Base-by-base conservation (phyloP, 2,797 vertebrate genomes). In the Podarcis siculus region DNA sequence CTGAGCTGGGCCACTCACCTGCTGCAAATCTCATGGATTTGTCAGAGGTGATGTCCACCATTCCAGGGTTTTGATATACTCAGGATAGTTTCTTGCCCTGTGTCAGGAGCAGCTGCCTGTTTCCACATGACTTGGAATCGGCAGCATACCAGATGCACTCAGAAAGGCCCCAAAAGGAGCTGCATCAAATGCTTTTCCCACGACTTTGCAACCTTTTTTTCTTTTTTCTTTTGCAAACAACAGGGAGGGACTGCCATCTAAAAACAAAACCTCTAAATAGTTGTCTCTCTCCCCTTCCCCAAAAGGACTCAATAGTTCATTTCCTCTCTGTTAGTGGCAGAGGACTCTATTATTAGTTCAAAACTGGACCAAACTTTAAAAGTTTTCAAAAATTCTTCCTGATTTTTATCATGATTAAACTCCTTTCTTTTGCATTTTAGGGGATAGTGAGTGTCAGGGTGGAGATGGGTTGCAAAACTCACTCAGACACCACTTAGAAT, bases 201-300 rank as follows among this genome's bases (percentile, higher is more conserved):
- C 98, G 98, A 98, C 98, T 98, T 98, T 96, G 95, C 97, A 98
- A 97, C 97, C 97, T 98, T 98, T 98, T 97, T 97, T 97, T 49
- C 42, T 42, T 49, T 12, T 45, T 45, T 49, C 3, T 49, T 13
- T 13, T 49, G 49, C 97, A 97, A 98, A 97, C 94, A 96, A 96
- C 95, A 92, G 90, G 95, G 97, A 49, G 0, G 49, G 49, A 49
- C 12, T 49, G 12, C 49, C 3, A 12, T 49, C 97, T 95, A 96
- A 95, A 95, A 87, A 87, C 49, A 49, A 49, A 49, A 49, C 49
- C 49, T 82, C 93, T 92, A 95, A 96, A 98, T 97, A 97, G 97
- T 98, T 96, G 97, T 96, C 97, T 98, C 97, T 98, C 97, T 97
- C 21, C 97, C 49, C 49, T 15, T 55, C 49, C 49, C 49, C 49